Percentiles rank a stretch among this genome's conserved stretches.
phyloP scores from a whole-genome alignment of 2,888 invertebrate species.

The Lymantria dispar region DNA sequence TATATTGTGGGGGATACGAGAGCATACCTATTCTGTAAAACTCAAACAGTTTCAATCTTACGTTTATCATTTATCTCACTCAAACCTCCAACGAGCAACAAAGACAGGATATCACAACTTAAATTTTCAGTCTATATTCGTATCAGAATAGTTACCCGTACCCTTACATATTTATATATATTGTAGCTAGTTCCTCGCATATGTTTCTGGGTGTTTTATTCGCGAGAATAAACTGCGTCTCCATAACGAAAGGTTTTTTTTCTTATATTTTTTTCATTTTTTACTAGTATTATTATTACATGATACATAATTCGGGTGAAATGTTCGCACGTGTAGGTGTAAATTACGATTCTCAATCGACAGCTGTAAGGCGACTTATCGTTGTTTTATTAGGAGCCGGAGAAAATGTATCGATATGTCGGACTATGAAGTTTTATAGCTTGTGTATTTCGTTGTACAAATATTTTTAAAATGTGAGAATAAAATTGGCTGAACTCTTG shows the following conservation, averaged over 20 bases:
- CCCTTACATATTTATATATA: slow-evolving; percentile 66
- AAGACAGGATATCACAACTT: slow-evolving; percentile 12
- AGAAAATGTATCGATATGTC: slow-evolving; percentile 10
- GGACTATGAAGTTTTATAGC: slow-evolving; percentile 10
- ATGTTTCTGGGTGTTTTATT: slow-evolving; percentile 73
- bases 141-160: slow-evolving; percentile 25
- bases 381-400: slow-evolving; percentile 23
- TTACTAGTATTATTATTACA: slow-evolving; percentile 41
- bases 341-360: slow-evolving; percentile 31
- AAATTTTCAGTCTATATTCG: slow-evolving; percentile 2
- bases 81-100: slow-evolving; percentile 12
- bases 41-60: slow-evolving; percentile 12
- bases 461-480: no score
- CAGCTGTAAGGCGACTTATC: slow-evolving; percentile 25
- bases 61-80: slow-evolving; percentile 25
- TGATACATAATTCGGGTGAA: slow-evolving; percentile 36
- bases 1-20: slow-evolving; percentile 61
- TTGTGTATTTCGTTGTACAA: slow-evolving; percentile 7
- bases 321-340: slow-evolving; percentile 34
- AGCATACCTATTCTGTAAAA: slow-evolving; percentile 24
- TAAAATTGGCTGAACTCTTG: no score
- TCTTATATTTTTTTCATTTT: slow-evolving; percentile 34
- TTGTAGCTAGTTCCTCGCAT: slow-evolving; percentile 66
- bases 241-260: slow-evolving; percentile 32
- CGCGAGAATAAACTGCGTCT: slow-evolving; percentile 64